phyloP scores from a whole-genome alignment of 1,140 invertebrate genomes.

The Drosophila jambulina region DNA sequence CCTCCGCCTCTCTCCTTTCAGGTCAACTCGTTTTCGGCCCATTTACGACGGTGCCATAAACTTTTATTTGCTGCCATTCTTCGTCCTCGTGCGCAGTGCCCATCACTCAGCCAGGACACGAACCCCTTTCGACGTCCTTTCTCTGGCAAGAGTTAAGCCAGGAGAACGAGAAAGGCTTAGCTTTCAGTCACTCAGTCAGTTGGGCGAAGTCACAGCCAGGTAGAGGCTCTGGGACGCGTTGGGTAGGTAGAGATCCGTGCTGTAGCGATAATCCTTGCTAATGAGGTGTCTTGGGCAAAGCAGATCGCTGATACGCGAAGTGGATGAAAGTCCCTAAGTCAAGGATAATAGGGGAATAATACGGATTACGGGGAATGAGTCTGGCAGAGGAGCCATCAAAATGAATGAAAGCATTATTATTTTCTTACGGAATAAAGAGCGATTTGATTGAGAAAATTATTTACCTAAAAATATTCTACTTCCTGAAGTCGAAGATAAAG shows the following conservation, averaged over 20 bases:
- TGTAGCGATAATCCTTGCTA: constrained; percentile 73
- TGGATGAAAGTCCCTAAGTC: constrained; percentile 67
- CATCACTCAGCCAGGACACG: constrained; percentile 51
- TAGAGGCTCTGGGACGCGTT: constrained; percentile 20
- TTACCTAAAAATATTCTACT: too few species aligned
- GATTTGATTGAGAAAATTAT: neutral
- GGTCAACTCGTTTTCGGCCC: constrained; percentile 57
- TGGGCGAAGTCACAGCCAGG: constrained; percentile 58
- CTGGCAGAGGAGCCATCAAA: constrained; percentile 15
- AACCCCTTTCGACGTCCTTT: constrained; percentile 64
- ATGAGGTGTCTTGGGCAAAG: constrained; percentile 67
- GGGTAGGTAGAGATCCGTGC: constrained; percentile 16
- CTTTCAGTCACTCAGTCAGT: constrained; percentile 53
- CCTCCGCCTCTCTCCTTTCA: constrained; percentile 15
- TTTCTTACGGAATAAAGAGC: too few species aligned
- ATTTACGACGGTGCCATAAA: constrained; percentile 73
- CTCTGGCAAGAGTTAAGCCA: constrained; percentile 70
- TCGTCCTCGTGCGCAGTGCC: constrained; percentile 57
- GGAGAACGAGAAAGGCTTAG: constrained; percentile 68
- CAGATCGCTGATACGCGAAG: constrained; percentile 18
- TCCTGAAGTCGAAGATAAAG: neutral
- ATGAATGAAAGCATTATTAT: constrained; percentile 19
- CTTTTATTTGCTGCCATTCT: constrained; percentile 81
- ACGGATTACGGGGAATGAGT: constrained; percentile 7
- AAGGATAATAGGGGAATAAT: constrained; percentile 65